Base-by-base conservation (phyloP, 2,113 vertebrate species). In the Edolisoma coerulescens region DNA sequence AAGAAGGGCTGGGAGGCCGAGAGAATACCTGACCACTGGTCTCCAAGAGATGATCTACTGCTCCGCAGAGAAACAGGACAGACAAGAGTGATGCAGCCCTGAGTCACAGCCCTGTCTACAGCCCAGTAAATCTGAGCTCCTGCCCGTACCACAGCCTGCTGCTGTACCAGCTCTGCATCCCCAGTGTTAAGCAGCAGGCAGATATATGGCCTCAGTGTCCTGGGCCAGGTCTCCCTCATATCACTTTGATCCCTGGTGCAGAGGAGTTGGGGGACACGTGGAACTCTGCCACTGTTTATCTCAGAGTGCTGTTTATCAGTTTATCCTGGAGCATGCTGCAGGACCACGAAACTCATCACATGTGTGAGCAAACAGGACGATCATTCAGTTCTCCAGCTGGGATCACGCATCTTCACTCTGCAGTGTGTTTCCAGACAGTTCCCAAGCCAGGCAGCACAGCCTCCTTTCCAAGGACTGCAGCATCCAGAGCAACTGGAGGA, bases 281-380 rank as follows among this genome's bases (percentile, higher is more conserved):
- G 54, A 91, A 52, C 56, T 64, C 56, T 93, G 32, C 32, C 53
- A 44, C 69, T 11, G 16, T 67, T 33, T 41, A 32, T 74, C 42
- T 49, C 37, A 47, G 71, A 56, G 49, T 49, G 33, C 22, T 56
- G 22, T 42, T 56, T 35, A 63, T 75, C 84, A 79, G 37, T 33
- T 89, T 70, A 64, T 74, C 74, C 37, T 81, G 49, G 35, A 87
- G 33, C 53, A 56, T 4, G 20, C 44, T 87, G 57, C 0, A 3
- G 47, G 64, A 78, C 52, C 57, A 45, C 1, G 3, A 83, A 84
- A 82, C 70, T 87, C 84, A 68, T 79, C 69, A 75, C 30, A 67
- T 0, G 0, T 57, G n/a, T 32, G 75, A 89, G 47, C 27, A 68
- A 84, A 64, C 0, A 6, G 80, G 59, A 83, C 0, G 1, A 60